phyloP scores from a whole-genome alignment of 92 coral and sea anemone species.

The Montipora capitata region DNA sequence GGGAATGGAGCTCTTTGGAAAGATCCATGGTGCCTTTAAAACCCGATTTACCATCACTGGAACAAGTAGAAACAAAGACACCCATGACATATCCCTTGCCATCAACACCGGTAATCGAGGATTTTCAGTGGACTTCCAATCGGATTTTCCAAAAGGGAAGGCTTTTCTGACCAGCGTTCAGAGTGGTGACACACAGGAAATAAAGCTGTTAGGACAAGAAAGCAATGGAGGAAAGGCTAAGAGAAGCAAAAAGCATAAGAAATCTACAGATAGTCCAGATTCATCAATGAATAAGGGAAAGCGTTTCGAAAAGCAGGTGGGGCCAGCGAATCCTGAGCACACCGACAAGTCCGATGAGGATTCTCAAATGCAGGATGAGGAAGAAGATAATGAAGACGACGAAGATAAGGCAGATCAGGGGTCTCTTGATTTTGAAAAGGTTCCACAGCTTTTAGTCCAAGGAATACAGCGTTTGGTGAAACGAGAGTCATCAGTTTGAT shows the following conservation, averaged over 20 bases:
- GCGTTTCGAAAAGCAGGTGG: neutral
- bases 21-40: constrained; percentile 40
- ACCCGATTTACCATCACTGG: constrained; percentile 35
- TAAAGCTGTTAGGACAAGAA: neutral
- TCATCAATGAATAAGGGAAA: neutral
- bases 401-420: neutral
- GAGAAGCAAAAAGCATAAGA: neutral
- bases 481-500: too few species aligned
- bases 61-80: constrained; percentile 69
- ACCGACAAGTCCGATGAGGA: too few species aligned
- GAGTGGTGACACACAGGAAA: neutral
- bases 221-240: too few species aligned
- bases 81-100: constrained; percentile 75
- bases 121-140: constrained; percentile 68
- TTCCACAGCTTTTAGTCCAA: constrained; percentile 12
- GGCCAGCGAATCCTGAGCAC: too few species aligned
- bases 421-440: neutral
- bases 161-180: constrained; percentile 15
- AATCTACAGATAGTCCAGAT: neutral
- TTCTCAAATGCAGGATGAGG: neutral
- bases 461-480: neutral
- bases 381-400: neutral
- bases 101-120: neutral
- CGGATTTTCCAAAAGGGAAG: constrained; percentile 57
- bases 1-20: constrained; percentile 63